Conservation (phyloP, 1,140 invertebrate genomes). For the Cotesia vestalis region DNA sequence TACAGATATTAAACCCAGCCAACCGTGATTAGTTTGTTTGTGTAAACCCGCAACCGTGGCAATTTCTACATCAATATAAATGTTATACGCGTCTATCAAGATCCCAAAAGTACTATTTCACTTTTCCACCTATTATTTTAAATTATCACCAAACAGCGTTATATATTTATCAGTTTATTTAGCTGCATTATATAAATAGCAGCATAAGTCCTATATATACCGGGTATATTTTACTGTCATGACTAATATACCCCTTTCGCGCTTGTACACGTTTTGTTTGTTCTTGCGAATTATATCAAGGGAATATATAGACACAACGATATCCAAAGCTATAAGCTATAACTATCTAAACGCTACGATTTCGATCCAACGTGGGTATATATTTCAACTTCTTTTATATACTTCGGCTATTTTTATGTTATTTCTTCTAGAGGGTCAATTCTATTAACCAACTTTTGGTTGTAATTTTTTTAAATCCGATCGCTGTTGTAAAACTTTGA, state of each 20-base stretch:
- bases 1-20: slow-evolving; percentile 14
- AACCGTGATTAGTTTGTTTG: not conserved
- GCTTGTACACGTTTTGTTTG: not conserved
- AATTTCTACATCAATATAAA: not conserved
- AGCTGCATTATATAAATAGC: too few relatives aligned
- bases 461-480: too few relatives aligned
- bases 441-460: too few relatives aligned
- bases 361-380: not conserved
- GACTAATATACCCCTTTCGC: not conserved
- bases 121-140: too few relatives aligned
- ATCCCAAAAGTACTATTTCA: too few relatives aligned
- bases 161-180: too few relatives aligned
- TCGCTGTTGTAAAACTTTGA: too few relatives aligned
- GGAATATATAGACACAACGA: not conserved
- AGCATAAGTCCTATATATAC: not conserved
- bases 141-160: too few relatives aligned
- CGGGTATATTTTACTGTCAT: not conserved
- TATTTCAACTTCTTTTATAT: not conserved
- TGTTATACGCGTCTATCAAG: not conserved
- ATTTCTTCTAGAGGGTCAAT: not conserved
- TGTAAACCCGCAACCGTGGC: not conserved
- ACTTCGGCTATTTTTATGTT: not conserved
- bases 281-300: not conserved
- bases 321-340: not conserved
- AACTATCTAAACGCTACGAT: not conserved